Evolutionary conservation across 2,888 invertebrate genomes (phyloP), one percentile per base, ranked within the genome.

Genomic region (Merodon equestris): DNA sequence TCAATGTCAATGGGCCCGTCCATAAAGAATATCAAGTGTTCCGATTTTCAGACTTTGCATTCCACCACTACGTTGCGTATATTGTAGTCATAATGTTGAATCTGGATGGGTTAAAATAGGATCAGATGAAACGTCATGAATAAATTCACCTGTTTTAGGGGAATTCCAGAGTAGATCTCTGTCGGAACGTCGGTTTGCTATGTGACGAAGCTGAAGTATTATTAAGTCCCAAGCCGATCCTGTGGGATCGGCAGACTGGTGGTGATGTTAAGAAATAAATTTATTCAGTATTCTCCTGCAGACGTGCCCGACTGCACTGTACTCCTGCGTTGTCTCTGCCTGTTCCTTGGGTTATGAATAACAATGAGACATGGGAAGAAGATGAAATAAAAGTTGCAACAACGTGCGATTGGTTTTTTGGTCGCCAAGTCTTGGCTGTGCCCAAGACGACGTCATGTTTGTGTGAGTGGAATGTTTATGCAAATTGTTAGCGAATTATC

Each of bases 401-500:
- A 27, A 54, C 56, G 17, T 18, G 54, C 45, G 57, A 70, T 64
- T 54, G 61, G 70, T 51, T 72, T 27, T 27, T 27, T n/a, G n/a
- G n/a, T n/a, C n/a, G n/a, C n/a, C n/a, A n/a, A n/a, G n/a, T n/a
- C 5, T 38, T 14, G 2, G 10, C 14, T 18, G 12, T 17, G 34
- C 17, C 27, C 7, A 7, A 27, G 27, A 27, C 27, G 27, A 27
- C 27, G 7, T 27, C 27, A 27, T 27, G 27, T 7, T n/a, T 58
- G 19, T 57, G 51, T 45, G 60, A 48, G 50, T 64, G 51, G 64
- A 79, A 74, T 79, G 79, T 73, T 79, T 79, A 79, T 79, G 79
- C 64, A 74, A 79, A 79, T 79, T 57, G 54, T 79, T 79, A 74
- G 79, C 74, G 74, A 79, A 79, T 79, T 74, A 79, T 74, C 73